Base-by-base conservation (phyloP, 2,113 vertebrate genomes). In the Podiceps cristatus region DNA sequence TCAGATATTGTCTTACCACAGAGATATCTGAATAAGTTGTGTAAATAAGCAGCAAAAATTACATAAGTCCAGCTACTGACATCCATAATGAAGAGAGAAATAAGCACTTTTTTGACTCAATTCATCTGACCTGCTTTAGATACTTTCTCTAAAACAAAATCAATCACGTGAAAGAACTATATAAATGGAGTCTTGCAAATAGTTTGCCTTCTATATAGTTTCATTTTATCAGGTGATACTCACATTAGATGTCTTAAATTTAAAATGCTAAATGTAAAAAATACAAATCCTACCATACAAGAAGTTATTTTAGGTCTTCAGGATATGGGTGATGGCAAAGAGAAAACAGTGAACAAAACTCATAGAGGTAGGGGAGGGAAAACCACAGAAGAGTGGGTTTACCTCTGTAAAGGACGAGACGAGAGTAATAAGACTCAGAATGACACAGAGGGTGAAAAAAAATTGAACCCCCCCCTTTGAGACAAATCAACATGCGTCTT, bases 401-500 rank as follows among this genome's bases (percentile, higher is more conserved):
- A 88, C 1, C 1, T 53, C 13, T 45, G 18, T 67, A 42, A 86
- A 87, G 20, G 80, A 64, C 9, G 18, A 25, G 15, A 74, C 18
- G 9, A 55, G 37, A 78, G 29, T 62, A 6, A 73, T 25, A 94
- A 87, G 31, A 35, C 9, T 82, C 24, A 71, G 17, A 83, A 71
- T 35, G 29, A 75, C 33, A 75, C 2, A 59, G 16, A 29, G 19
- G 8, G 13, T 69, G 11, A 33, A 29, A 91, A 80, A 80, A 88
- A n/a, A 3, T 9, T 8, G 3, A 66, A 58, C 5, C 1, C 11
- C 33, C 33, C 7, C 50, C 7, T 17, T 17, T 0, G 3, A 88
- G 71, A 42, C 28, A 79, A 72, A 60, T 58, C 67, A 86, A 42
- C 7, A 15, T 6, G 10, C 44, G 3, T 50, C 37, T 88, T 66